phyloP scores from a whole-genome alignment of 30 jellyfish, hydroid and myxozoan genomes.

The Hydra vulgaris region DNA sequence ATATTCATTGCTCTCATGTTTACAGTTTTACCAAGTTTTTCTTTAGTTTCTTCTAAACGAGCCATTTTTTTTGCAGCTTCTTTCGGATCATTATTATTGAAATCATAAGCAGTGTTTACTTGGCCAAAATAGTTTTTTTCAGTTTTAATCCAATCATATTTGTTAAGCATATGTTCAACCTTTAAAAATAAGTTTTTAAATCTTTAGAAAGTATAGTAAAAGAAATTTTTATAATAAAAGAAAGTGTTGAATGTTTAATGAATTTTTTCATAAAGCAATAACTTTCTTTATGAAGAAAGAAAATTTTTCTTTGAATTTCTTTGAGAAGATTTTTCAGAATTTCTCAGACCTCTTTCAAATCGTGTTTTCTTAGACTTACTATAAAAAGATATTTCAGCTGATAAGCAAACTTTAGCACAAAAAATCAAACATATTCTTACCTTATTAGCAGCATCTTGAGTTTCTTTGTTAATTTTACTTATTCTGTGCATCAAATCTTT shows the following conservation, averaged over 20 bases:
- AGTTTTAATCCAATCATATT: conserved; percentile 83
- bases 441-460: conserved; percentile 75
- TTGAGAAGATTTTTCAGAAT: too few relatives aligned
- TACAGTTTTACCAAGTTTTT: conserved; percentile 74
- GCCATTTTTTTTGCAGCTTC: conserved; percentile 61
- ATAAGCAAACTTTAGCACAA: too few relatives aligned
- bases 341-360: too few relatives aligned
- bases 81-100: conserved; percentile 69
- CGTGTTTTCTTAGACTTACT: too few relatives aligned
- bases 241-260: not conserved
- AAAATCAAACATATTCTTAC: too few relatives aligned
- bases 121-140: conserved; percentile 79
- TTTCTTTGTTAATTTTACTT: conserved; percentile 50
- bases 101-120: conserved; percentile 83
- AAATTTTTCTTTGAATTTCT: too few relatives aligned
- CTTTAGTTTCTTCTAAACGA: conserved; percentile 61
- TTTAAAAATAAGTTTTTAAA: not conserved
- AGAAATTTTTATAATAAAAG: not conserved
- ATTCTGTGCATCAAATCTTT: conserved; percentile 68
- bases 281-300: not conserved
- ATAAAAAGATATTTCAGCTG: too few relatives aligned
- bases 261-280: not conserved
- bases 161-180: conserved; percentile 71
- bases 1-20: conserved; percentile 96
- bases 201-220: not conserved